Evolutionary conservation across 2,113 vertebrate species (phyloP), one percentile per base, ranked within the genome.

Genomic region (Nymphicus hollandicus): DNA sequence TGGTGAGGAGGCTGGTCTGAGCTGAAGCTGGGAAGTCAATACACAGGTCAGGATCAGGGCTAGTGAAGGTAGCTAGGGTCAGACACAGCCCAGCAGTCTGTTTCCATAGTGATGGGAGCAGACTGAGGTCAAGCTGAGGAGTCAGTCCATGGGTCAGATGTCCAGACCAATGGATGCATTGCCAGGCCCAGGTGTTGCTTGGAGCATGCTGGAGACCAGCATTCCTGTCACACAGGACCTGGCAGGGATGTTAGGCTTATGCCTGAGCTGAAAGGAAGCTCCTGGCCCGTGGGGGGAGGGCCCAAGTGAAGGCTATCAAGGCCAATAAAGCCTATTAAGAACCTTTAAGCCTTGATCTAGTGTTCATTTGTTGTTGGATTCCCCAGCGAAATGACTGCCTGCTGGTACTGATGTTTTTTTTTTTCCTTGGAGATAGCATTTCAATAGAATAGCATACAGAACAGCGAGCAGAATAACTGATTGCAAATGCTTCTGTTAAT

Each of bases 241-340:
- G 37, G 24, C 33, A 64, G 56, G 29, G 47, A 44, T 7, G 43
- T 13, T 55, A 64, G 25, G 27, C 27, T 94, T 31, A 70, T 37
- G 12, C 17, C 25, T 69, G 18, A 83, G 28, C 66, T 69, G 52
- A 86, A 76, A 72, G 24, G 24, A 8, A 50, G 6, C 56, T 81
- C 44, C 65, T 71, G 19, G 17, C 11, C 37, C 6, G 5, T 7
- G 5, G 11, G 2, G 0, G 1, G 4, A 43, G n/a, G 23, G 5
- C 24, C 20, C 6, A 39, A 7, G 9, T 69, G 37, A 35, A 46
- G n/a, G 55, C 10, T 81, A 3, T 78, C 29, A 50, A 63, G 28
- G 39, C 23, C 28, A 71, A 37, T 49, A 78, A 65, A 74, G 20
- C 20, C 28, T 63, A 3, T 63, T 53, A 47, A 19, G 46, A 86